Evolutionary conservation across 1,140 invertebrate species (phyloP).

Genomic region (Bombus consobrinus): DNA sequence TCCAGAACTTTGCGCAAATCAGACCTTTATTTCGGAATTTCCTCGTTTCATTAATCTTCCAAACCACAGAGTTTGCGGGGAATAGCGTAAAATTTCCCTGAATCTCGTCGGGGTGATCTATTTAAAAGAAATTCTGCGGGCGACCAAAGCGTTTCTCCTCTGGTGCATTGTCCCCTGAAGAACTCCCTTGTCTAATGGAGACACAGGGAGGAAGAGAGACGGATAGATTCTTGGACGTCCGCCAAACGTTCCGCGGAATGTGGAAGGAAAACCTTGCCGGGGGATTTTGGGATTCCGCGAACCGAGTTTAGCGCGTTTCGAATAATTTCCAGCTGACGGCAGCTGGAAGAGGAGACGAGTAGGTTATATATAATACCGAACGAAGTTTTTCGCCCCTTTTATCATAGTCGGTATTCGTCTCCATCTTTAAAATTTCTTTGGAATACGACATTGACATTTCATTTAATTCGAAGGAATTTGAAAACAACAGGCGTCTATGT

Average conservation of each 20-base stretch:
- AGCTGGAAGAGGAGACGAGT: background rate
- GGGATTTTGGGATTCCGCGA: constrained; percentile 36
- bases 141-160: background rate
- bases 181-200: constrained; percentile 47
- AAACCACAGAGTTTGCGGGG: background rate
- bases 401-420: no score
- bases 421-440: no score
- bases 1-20: background rate
- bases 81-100: constrained; percentile 6
- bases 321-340: constrained; percentile 21
- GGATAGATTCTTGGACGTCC: constrained; percentile 56
- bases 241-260: constrained; percentile 56
- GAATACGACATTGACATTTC: no score
- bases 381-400: no score
- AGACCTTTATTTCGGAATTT: background rate
- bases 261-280: constrained; percentile 43
- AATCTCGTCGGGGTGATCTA: constrained; percentile 8
- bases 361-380: no score
- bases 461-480: no score
- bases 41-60: background rate
- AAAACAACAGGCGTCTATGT: no score
- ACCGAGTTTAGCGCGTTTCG: constrained; percentile 16
- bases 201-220: background rate
- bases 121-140: constrained; percentile 44
- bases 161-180: constrained; percentile 62